These are phyloP conservation scores for Agonum fuliginosum DNA, from an alignment of 2,888 invertebrate genomes.

Conservation along the genomic window DNA sequence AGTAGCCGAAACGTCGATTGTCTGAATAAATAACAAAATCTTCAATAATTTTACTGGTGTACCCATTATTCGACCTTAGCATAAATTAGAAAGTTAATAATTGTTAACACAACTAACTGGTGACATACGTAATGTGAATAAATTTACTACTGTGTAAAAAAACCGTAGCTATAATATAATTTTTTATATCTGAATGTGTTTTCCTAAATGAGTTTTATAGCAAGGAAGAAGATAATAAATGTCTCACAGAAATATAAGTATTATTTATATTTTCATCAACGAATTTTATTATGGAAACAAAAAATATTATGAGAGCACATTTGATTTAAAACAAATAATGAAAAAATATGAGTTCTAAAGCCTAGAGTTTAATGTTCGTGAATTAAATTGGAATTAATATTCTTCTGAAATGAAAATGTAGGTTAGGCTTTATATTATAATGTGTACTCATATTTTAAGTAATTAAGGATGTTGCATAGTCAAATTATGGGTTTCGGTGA, in stretches of 20 bases:
- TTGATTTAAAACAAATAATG: constrained; percentile 24
- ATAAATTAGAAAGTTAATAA: too few species aligned
- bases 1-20: too few species aligned
- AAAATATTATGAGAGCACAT: constrained; percentile 12
- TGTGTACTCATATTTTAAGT: background rate
- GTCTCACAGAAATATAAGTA: background rate
- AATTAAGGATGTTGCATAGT: background rate
- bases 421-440: background rate
- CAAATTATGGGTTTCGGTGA: too few species aligned
- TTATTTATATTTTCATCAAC: constrained; percentile 32
- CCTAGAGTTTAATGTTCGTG: constrained; percentile 8
- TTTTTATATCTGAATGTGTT: background rate
- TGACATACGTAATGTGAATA: constrained; percentile 2
- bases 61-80: too few species aligned
- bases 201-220: too few species aligned
- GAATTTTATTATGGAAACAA: constrained; percentile 32
- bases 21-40: too few species aligned
- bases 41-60: too few species aligned
- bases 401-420: constrained; percentile 29
- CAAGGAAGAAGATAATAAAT: constrained; percentile 1
- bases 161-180: background rate
- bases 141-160: background rate
- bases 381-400: constrained; percentile 25
- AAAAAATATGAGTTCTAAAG: constrained; percentile 19
- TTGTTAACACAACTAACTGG: too few species aligned